phyloP scores from a whole-genome alignment of 2,888 invertebrate genomes.

The Anorthoa munda region DNA sequence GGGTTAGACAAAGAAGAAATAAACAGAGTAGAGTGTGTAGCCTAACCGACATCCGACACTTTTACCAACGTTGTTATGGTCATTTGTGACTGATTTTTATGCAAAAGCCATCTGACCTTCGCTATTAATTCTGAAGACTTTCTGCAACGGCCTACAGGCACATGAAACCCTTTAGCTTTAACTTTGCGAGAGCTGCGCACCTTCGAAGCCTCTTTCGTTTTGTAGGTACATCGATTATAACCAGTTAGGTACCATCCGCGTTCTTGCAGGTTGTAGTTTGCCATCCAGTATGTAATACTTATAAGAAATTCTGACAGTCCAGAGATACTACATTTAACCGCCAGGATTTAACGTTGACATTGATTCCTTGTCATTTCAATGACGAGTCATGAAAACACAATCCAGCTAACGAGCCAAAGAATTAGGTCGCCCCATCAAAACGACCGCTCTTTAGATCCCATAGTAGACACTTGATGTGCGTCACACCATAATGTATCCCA shows the following conservation, averaged over 20 bases:
- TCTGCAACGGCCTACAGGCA: neutral
- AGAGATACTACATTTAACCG: neutral
- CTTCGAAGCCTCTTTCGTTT: neutral
- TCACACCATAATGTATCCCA: slow-evolving; percentile 20
- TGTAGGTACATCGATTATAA: neutral
- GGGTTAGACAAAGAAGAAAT: too few relatives aligned
- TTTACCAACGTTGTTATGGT: neutral
- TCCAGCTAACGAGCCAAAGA: slow-evolving; percentile 34
- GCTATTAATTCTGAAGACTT: neutral
- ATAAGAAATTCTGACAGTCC: neutral
- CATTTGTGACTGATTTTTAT: neutral
- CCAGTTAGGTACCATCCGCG: too few relatives aligned
- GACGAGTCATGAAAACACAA: slow-evolving; percentile 31
- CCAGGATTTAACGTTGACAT: slow-evolving; percentile 16
- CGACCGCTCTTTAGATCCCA: slow-evolving; percentile 31
- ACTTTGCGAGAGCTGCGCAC: neutral
- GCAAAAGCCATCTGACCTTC: neutral
- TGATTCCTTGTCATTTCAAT: slow-evolving; percentile 24
- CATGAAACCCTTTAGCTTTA: neutral
- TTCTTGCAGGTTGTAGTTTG: neutral
- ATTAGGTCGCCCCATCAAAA: slow-evolving; percentile 55
- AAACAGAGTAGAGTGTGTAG: neutral
- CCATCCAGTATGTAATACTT: neutral
- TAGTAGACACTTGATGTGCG: slow-evolving; percentile 12
- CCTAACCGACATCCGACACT: neutral